Conservation (phyloP, 2,888 invertebrate genomes). For the Apoderus coryli region DNA sequence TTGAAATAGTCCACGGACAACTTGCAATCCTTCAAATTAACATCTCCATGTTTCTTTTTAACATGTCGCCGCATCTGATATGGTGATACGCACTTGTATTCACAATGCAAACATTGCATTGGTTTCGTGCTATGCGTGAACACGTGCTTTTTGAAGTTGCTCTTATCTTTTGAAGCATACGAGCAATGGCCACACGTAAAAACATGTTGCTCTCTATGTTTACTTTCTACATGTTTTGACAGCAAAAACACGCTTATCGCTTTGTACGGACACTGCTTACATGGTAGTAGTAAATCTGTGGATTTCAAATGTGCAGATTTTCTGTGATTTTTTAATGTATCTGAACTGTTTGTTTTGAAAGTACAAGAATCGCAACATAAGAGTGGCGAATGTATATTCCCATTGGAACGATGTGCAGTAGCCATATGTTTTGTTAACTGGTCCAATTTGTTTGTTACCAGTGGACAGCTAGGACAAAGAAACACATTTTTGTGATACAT, state of each 20-base stretch:
- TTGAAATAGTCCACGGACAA: too few relatives aligned
- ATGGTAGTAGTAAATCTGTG: slow-evolving; percentile 12
- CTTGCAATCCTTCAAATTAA: too few relatives aligned
- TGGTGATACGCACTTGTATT: slow-evolving; percentile 22
- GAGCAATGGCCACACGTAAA: slow-evolving; percentile 21
- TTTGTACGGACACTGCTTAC: slow-evolving; percentile 16
- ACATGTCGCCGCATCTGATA: slow-evolving; percentile 23
- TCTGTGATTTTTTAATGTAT: background rate
- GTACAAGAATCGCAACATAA: background rate
- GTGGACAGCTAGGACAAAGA: slow-evolving; percentile 16
- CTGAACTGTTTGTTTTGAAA: background rate
- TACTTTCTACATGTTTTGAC: slow-evolving; percentile 17
- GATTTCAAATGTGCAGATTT: background rate
- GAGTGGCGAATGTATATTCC: too few relatives aligned
- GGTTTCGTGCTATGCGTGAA: slow-evolving; percentile 23
- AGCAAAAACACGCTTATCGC: slow-evolving; percentile 14
- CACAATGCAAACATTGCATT: slow-evolving; percentile 20
- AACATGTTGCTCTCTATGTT: slow-evolving; percentile 17
- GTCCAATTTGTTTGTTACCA: slow-evolving; percentile 13
- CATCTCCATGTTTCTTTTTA: slow-evolving; percentile 20
- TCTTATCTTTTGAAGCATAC: slow-evolving; percentile 22
- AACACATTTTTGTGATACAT: too few relatives aligned
- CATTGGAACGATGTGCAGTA: background rate
- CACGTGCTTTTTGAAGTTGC: slow-evolving; percentile 23
- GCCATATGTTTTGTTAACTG: background rate